Evolutionary conservation across 2,888 invertebrate genomes (phyloP).

Genomic region (Drosophila paramelanica): DNA sequence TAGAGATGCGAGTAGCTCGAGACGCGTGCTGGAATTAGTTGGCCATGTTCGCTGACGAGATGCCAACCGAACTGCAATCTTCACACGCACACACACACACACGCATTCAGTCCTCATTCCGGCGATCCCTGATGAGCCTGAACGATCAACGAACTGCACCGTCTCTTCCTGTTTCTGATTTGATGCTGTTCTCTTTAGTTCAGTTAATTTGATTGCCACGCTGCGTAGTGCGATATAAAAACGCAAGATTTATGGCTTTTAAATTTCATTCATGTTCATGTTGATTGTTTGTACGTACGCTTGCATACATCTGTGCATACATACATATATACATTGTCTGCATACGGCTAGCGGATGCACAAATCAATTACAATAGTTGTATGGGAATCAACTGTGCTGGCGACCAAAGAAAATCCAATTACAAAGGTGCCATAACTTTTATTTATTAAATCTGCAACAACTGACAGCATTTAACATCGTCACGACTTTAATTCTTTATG

Average conservation of each 20-base stretch:
- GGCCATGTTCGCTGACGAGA: conserved; percentile 20
- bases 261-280: conserved; percentile 65
- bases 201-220: conserved; percentile 66
- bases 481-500: conserved; percentile 40
- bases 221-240: conserved; percentile 52
- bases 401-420: conserved; percentile 54
- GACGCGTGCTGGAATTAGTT: conserved; percentile 71
- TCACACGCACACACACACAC: background rate
- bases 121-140: conserved; percentile 30
- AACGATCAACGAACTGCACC: conserved; percentile 40
- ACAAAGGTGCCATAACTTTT: conserved; percentile 47
- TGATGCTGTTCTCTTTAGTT: conserved; percentile 25
- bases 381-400: conserved; percentile 39
- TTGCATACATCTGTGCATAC: background rate
- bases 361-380: conserved; percentile 54
- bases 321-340: conserved; percentile 2
- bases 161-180: conserved; percentile 49
- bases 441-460: conserved; percentile 42
- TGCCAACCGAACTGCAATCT: conserved; percentile 17
- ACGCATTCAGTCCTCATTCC: conserved; percentile 27
- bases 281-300: conserved; percentile 43
- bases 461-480: conserved; percentile 23
- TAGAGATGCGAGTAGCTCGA: conserved; percentile 34
- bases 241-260: conserved; percentile 71
- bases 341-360: conserved; percentile 57